A percentile compares a stretch with the other conserved stretches of the same genome.
Evolutionary conservation across 2,888 invertebrate species (phyloP).

Genomic region (Calameuta filiformis): DNA sequence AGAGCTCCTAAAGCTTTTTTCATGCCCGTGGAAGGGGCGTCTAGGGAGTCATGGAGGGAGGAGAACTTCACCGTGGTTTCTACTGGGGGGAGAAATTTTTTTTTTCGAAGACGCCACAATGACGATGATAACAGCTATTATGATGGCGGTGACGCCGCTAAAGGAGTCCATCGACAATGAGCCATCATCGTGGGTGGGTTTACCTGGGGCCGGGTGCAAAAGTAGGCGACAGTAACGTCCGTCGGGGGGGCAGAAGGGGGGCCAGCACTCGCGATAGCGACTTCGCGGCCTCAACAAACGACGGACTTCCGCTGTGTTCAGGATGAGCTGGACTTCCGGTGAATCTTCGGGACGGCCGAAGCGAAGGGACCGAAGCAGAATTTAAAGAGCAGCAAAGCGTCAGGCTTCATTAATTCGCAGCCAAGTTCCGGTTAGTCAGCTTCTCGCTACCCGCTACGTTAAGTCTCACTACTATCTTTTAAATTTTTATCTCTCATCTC

Average conservation of each 20-base stretch:
- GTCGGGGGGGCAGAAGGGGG: conserved; percentile 33
- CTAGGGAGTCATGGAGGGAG: conserved; percentile 19
- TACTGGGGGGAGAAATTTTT: background rate
- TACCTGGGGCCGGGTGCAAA: conserved; percentile 35
- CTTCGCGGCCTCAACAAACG: conserved; percentile 32
- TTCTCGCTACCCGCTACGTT: background rate
- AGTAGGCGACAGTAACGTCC: conserved; percentile 33
- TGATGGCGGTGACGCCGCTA: background rate
- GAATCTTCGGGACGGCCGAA: background rate
- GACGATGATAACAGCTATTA: background rate
- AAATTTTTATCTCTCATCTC: background rate
- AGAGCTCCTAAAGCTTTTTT: conserved; percentile 52
- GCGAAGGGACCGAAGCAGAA: conserved; percentile 13
- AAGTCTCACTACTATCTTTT: background rate
- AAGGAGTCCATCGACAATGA: background rate
- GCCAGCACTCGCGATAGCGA: conserved; percentile 37
- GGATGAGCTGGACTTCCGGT: background rate
- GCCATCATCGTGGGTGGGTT: conserved; percentile 6
- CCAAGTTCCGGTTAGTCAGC: background rate
- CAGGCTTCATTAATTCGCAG: background rate
- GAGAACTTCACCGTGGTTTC: conserved; percentile 9
- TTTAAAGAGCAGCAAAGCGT: conserved; percentile 16
- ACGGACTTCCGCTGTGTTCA: conserved; percentile 34
- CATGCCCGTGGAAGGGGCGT: conserved; percentile 39
- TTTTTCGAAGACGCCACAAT: conserved; percentile 2